A percentile compares a stretch with the other conserved stretches of the same genome.
phyloP scores from a whole-genome alignment of 2,113 vertebrate genomes.

The Camarhynchus parvulus region DNA sequence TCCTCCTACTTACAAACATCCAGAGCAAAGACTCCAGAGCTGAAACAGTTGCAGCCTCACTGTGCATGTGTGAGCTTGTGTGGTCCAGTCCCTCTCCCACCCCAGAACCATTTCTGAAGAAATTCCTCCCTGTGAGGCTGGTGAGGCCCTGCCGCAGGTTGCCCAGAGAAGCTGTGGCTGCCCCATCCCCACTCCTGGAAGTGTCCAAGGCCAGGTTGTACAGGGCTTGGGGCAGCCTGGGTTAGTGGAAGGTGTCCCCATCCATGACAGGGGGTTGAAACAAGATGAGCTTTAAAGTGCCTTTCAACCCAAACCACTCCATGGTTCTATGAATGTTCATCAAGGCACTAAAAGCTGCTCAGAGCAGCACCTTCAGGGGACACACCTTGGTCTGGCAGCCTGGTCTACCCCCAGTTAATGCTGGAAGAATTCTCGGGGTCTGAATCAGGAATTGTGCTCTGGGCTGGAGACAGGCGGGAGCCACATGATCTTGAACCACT shows the following conservation, averaged over 20 bases:
- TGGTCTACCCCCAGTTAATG: not conserved
- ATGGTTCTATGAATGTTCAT: not conserved
- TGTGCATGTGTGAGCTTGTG: not conserved
- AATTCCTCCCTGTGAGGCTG: not conserved
- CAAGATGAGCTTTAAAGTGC: not conserved
- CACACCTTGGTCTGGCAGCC: not conserved
- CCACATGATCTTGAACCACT: not conserved
- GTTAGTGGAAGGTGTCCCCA: not conserved
- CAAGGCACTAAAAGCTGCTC: not conserved
- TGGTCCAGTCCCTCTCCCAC: not conserved
- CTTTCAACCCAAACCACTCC: not conserved
- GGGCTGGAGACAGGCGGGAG: not conserved
- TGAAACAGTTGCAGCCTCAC: not conserved
- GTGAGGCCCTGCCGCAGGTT: not conserved
- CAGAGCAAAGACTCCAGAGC: not conserved
- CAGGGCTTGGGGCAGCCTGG: rapidly evolving
- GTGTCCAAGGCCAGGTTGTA: not conserved
- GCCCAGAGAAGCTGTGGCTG: not conserved
- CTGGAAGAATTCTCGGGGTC: not conserved
- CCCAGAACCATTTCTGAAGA: not conserved
- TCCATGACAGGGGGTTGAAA: not conserved
- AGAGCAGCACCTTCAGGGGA: not conserved
- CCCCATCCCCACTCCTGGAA: not conserved
- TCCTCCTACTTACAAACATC: not conserved
- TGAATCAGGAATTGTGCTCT: not conserved